Evolutionary conservation across 2,113 vertebrate species (phyloP).

Genomic region (Xiphophorus maculatus): DNA sequence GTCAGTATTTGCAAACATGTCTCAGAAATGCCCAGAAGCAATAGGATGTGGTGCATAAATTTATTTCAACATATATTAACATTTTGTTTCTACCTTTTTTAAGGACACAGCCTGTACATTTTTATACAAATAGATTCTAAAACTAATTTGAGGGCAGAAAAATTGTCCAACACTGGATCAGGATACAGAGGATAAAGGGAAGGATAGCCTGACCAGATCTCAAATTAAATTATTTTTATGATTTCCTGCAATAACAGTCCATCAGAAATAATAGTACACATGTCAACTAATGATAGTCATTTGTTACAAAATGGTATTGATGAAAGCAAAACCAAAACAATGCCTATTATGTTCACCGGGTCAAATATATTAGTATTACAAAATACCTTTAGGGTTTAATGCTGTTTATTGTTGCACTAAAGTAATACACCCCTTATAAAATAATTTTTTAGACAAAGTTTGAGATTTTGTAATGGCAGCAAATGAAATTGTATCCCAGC

Average conservation of each 20-base stretch:
- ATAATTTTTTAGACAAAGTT: not conserved
- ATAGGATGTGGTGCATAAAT: conserved; percentile 58
- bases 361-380: not conserved
- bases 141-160: conserved; percentile 48
- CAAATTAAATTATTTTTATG: conserved; percentile 23
- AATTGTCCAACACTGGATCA: conserved; percentile 37
- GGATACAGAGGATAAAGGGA: conserved; percentile 43
- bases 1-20: conserved; percentile 14
- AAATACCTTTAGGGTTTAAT: not conserved
- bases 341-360: not conserved
- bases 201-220: conserved; percentile 47
- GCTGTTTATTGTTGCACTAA: not conserved
- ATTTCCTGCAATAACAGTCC: conserved; percentile 52
- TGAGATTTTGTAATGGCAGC: not conserved
- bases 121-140: conserved; percentile 63
- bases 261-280: conserved; percentile 27
- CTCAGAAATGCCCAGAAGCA: conserved; percentile 45
- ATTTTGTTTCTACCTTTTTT: conserved; percentile 48
- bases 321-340: conserved; percentile 4
- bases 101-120: conserved; percentile 64
- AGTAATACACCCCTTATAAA: not conserved
- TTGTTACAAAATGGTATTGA: conserved; percentile 12
- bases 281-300: conserved; percentile 18
- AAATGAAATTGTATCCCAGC: not conserved
- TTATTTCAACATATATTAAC: conserved; percentile 76